Evolutionary conservation across 2,113 vertebrate genomes (phyloP).

Genomic region (Piaya cayana): DNA sequence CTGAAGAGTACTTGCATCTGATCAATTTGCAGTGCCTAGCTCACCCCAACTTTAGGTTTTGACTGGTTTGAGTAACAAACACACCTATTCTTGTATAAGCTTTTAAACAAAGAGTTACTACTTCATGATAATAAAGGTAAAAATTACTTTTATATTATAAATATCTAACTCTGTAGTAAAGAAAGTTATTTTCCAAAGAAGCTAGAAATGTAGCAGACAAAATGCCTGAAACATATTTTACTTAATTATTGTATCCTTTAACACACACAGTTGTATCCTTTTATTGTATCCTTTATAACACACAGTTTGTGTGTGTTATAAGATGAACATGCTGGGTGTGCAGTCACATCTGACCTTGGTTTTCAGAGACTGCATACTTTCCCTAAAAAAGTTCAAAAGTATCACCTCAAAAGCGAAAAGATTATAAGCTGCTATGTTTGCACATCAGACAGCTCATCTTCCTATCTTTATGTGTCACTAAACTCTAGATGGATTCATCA

Average conservation of each 20-base stretch:
- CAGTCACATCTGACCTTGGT: slow-evolving; percentile 41
- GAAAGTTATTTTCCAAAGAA: not conserved
- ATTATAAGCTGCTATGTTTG: slow-evolving; percentile 59
- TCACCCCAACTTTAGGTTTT: slow-evolving; percentile 17
- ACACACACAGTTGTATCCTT: not conserved
- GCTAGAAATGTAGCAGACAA: slow-evolving; percentile 9
- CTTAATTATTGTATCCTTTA: not conserved
- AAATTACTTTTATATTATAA: slow-evolving; percentile 16
- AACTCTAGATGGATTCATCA: slow-evolving; percentile 73
- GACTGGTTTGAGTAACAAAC: slow-evolving; percentile 13
- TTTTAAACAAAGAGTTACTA: not conserved
- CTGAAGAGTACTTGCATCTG: slow-evolving; percentile 51
- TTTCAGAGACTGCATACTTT: slow-evolving; percentile 57
- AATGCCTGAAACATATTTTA: slow-evolving; percentile 7
- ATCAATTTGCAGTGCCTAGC: slow-evolving; percentile 56
- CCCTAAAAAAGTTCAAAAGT: slow-evolving; percentile 72
- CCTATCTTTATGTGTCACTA: slow-evolving; percentile 59
- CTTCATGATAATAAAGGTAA: not conserved
- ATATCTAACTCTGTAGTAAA: not conserved
- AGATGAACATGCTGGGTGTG: not conserved
- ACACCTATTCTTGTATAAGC: not conserved
- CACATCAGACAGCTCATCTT: slow-evolving; percentile 51
- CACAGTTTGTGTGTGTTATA: not conserved
- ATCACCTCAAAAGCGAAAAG: slow-evolving; percentile 47
- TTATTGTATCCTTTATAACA: not conserved